These are phyloP conservation scores for Heliconius hortense DNA, from an alignment of 2,888 invertebrate genomes.

Conservation along the genomic window DNA sequence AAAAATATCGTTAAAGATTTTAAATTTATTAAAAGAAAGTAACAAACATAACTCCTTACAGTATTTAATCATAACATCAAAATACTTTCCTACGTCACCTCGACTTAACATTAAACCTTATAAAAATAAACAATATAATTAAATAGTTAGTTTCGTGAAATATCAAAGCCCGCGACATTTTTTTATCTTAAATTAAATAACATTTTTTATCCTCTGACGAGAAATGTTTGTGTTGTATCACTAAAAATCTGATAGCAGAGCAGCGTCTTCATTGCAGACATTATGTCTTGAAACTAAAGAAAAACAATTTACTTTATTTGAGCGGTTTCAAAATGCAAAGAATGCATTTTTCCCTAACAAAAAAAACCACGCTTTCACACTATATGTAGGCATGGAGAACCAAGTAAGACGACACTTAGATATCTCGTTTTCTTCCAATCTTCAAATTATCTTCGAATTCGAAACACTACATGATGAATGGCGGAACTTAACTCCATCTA, in stretches of 20 bases:
- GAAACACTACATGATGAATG: too few species aligned
- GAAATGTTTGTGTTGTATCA: slow-evolving; percentile 13
- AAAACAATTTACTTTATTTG: background rate
- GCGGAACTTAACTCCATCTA: too few species aligned
- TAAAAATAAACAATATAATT: slow-evolving; percentile 8
- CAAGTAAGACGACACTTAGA: background rate
- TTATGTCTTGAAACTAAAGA: slow-evolving; percentile 33
- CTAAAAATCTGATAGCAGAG: slow-evolving; percentile 5
- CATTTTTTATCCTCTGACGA: slow-evolving; percentile 27
- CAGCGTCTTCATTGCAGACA: slow-evolving; percentile 43
- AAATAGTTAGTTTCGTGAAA: slow-evolving; percentile 34
- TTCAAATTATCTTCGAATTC: background rate
- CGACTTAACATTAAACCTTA: background rate
- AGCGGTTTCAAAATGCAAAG: too few species aligned
- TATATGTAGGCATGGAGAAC: background rate
- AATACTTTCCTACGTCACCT: slow-evolving; percentile 1
- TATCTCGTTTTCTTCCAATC: background rate
- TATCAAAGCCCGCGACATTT: slow-evolving; percentile 32
- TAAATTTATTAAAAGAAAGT: background rate
- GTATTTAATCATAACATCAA: slow-evolving; percentile 8
- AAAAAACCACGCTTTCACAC: too few species aligned
- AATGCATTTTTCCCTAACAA: too few species aligned
- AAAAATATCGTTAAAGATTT: background rate
- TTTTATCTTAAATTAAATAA: slow-evolving; percentile 40
- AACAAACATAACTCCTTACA: background rate